phyloP scores from a whole-genome alignment of 2,797 vertebrate species.

The Poeciliopsis paucimaculata region DNA sequence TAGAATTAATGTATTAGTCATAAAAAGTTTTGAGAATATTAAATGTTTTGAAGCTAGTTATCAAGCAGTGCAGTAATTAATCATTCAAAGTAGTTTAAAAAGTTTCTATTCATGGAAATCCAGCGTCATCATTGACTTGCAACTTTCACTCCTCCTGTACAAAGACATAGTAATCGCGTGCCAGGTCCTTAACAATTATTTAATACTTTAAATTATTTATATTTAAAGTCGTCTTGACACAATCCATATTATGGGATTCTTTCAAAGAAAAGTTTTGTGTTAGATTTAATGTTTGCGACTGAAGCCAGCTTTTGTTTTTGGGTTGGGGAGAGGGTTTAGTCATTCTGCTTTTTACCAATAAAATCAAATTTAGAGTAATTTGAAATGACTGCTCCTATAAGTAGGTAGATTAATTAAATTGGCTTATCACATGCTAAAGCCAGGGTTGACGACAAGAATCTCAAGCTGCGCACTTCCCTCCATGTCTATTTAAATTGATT shows the following conservation, averaged over 20 bases:
- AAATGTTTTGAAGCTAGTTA: slow-evolving; percentile 10
- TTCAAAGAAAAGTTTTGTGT: slow-evolving; percentile 48
- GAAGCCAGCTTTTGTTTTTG: slow-evolving; percentile 52
- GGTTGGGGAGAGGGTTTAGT: not conserved
- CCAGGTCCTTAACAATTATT: too few relatives aligned
- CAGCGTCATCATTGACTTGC: too few relatives aligned
- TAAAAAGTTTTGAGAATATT: slow-evolving; percentile 40
- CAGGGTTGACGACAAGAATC: slow-evolving; percentile 63
- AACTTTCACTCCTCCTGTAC: too few relatives aligned
- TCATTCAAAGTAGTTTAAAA: too few relatives aligned
- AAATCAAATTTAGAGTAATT: slow-evolving; percentile 54
- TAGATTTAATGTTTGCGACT: slow-evolving; percentile 38
- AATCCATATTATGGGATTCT: slow-evolving; percentile 40
- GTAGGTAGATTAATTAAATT: slow-evolving; percentile 65
- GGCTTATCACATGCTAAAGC: slow-evolving; percentile 68
- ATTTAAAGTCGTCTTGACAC: too few relatives aligned
- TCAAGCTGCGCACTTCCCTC: slow-evolving; percentile 47
- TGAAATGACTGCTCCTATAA: slow-evolving; percentile 63
- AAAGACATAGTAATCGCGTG: too few relatives aligned
- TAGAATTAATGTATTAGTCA: slow-evolving; percentile 45
- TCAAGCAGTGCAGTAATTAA: too few relatives aligned
- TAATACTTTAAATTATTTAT: too few relatives aligned
- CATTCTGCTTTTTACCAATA: slow-evolving; percentile 32
- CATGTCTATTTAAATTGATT: slow-evolving; percentile 66
- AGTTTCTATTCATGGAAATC: too few relatives aligned